Conservation (phyloP, 2,888 invertebrate species). For the Bedellia somnulentella region DNA sequence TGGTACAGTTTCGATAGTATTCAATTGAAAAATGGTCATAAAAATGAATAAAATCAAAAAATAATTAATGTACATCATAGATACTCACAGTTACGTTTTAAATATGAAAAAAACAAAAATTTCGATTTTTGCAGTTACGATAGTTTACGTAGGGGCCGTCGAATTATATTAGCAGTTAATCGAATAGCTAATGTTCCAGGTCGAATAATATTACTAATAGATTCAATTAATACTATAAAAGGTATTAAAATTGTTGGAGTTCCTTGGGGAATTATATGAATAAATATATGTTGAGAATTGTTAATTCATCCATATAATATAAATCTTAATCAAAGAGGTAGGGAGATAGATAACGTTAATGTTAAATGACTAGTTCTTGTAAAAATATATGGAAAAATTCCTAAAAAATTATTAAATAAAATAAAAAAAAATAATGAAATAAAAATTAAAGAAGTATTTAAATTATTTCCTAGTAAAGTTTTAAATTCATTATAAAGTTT, state of each 20-base stretch:
- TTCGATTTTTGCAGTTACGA: too few relatives aligned
- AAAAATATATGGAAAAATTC: slow-evolving; percentile 72
- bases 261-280: slow-evolving; percentile 69
- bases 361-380: slow-evolving; percentile 67
- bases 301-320: slow-evolving; percentile 68
- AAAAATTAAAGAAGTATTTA: slow-evolving; percentile 57
- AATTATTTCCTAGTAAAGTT: slow-evolving; percentile 43
- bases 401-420: slow-evolving; percentile 69
- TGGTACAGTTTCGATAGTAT: too few relatives aligned
- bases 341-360: slow-evolving; percentile 58
- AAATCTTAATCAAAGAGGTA: slow-evolving; percentile 67
- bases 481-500: slow-evolving; percentile 62
- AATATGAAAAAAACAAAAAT: too few relatives aligned
- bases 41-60: too few relatives aligned
- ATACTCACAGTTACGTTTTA: too few relatives aligned
- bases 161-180: slow-evolving; percentile 76
- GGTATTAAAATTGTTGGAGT: slow-evolving; percentile 66
- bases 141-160: too few relatives aligned
- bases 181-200: slow-evolving; percentile 71
- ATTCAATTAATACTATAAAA: slow-evolving; percentile 76
- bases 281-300: slow-evolving; percentile 65
- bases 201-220: slow-evolving; percentile 72
- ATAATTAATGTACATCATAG: too few relatives aligned
- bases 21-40: too few relatives aligned
- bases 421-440: slow-evolving; percentile 61